Percentiles rank a stretch among this genome's conserved stretches.
These are phyloP conservation scores for Agrotis ipsilon DNA, from an alignment of 2,888 invertebrate genomes.

Conservation along the genomic window DNA sequence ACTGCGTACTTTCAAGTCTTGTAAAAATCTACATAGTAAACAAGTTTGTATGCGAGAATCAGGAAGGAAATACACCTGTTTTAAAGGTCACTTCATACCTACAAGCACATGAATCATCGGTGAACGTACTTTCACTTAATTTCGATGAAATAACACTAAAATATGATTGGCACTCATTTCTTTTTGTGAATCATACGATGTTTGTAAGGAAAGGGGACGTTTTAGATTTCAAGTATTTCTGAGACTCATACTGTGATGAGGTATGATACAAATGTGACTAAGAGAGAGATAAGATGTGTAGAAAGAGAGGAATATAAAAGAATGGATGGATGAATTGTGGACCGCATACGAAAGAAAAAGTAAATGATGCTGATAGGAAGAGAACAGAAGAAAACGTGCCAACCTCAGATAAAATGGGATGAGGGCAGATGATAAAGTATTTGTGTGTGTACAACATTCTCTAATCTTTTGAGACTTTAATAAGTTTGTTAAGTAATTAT, in stretches of 20 bases:
- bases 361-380: too few relatives aligned
- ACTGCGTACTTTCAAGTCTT: background rate
- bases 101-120: slow-evolving; percentile 47
- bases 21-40: slow-evolving; percentile 29
- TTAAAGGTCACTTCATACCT: slow-evolving; percentile 52
- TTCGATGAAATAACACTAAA: slow-evolving; percentile 42
- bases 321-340: too few relatives aligned
- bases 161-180: slow-evolving; percentile 35
- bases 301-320: too few relatives aligned
- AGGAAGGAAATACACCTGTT: slow-evolving; percentile 64
- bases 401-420: too few relatives aligned
- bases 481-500: too few relatives aligned
- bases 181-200: slow-evolving; percentile 45
- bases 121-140: slow-evolving; percentile 55
- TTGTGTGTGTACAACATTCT: too few relatives aligned
- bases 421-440: too few relatives aligned
- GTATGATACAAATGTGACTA: background rate
- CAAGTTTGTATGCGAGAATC: slow-evolving; percentile 23
- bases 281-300: background rate
- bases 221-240: too few relatives aligned
- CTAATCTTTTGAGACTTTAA: too few relatives aligned
- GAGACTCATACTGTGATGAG: too few relatives aligned
- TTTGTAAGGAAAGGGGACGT: background rate
- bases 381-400: too few relatives aligned
- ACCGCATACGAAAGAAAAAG: too few relatives aligned